Evolutionary conservation across 1,140 invertebrate species (phyloP).

Genomic region (Nautilus pompilius): DNA sequence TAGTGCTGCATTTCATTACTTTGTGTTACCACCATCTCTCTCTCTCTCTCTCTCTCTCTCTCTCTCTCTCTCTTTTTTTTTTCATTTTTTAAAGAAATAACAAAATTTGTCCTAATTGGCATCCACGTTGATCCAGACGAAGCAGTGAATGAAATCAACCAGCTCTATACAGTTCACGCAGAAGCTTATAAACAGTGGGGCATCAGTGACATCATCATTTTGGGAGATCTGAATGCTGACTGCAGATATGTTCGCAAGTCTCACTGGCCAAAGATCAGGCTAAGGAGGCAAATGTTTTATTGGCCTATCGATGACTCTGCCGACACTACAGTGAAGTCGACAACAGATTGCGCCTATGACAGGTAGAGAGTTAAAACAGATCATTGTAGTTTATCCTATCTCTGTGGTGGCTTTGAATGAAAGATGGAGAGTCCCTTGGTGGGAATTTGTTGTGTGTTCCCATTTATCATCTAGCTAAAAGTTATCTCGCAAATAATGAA

Average conservation of each 20-base stretch:
- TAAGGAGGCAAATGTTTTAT: constrained; percentile 22
- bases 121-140: background rate
- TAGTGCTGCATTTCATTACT: no score
- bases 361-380: constrained; percentile 5
- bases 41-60: no score
- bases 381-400: background rate
- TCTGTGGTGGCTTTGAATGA: no score
- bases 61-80: no score
- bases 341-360: constrained; percentile 43
- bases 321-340: constrained; percentile 39
- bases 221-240: constrained; percentile 46
- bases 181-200: background rate
- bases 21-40: no score
- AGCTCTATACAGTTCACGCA: background rate
- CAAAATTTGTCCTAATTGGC: background rate
- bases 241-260: constrained; percentile 33
- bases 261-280: constrained; percentile 25
- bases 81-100: no score
- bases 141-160: background rate
- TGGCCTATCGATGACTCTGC: constrained; percentile 37
- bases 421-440: no score
- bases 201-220: constrained; percentile 28
- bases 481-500: no score
- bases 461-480: no score
- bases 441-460: no score